Evolutionary conservation across 2,888 invertebrate species (phyloP), one percentile per base, ranked within the genome.

Genomic region (Euproctis similis): DNA sequence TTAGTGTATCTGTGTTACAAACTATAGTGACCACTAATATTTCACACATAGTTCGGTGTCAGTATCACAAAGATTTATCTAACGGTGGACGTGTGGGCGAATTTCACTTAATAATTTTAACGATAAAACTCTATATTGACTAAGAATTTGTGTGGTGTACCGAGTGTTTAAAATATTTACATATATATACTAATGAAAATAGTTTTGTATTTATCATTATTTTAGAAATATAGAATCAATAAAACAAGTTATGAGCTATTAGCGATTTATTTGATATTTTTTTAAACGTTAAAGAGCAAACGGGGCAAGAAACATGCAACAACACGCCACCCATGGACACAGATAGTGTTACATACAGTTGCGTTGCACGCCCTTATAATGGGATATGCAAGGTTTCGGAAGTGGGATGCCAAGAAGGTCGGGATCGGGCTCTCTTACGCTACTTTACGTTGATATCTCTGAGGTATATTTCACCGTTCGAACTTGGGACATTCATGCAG

Each of bases 161-260:
- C 2, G 26, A 12, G 8, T 17, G 7, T 7, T 6, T 5, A n/a
- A 3, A 28, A 37, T 33, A 46, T 46, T 50, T 44, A 49, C 44
- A 24, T 12, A 30, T 26, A 12, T 7, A 6, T 31, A 18, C 9
- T 44, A 49, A 49, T 46, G 34, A 50, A 39, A 39, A 24, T 17
- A 30, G 36, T 14, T 35, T 28, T 19, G 30, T 39, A 41, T 39
- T 39, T 34, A 46, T 49, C 48, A 13, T 17, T n/a, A n/a, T n/a
- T n/a, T n/a, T n/a, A n/a, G n/a, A 4, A 5, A 5, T 16, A 7
- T 16, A 4, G 16, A 16, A 16, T 4, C 16, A 5, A 16, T 7
- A 16, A 5, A 16, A 16, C 4, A 16, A 7, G 7, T 16, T 16
- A 16, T 16, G 7, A 16, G 16, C 16, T 5, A 16, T 16, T 5